Percentiles rank a stretch among this genome's conserved stretches.
Conservation (phyloP, 2,113 vertebrate genomes). For the Cyrtonyx montezumae region DNA sequence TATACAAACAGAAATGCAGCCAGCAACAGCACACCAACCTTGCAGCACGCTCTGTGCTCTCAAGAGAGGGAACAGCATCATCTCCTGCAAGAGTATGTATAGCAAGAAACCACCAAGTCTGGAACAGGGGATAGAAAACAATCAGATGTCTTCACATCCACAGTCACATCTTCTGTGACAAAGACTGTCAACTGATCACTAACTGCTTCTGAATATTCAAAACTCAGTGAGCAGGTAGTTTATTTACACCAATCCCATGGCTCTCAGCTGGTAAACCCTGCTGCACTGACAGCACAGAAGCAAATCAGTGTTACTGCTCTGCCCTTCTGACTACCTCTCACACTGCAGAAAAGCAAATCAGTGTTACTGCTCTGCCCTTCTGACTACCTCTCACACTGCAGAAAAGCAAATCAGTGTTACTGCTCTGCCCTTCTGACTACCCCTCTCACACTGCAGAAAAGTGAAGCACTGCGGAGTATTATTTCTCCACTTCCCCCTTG, state of each 20-base stretch:
- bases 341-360: too few species aligned
- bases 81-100: background rate
- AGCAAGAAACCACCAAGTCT: background rate
- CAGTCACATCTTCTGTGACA: background rate
- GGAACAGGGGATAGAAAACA: background rate
- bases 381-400: background rate
- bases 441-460: background rate
- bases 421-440: background rate
- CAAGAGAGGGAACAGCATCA: background rate
- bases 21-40: background rate
- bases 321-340: background rate
- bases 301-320: background rate
- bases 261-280: background rate
- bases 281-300: too few species aligned
- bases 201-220: background rate
- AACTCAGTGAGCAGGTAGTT: background rate
- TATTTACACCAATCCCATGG: background rate
- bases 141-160: background rate
- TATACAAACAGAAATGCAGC: background rate
- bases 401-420: too few species aligned
- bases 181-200: background rate
- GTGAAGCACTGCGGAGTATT: fast-evolving
- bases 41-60: background rate
- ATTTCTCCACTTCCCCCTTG: background rate
- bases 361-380: background rate